Evolutionary conservation across 2,888 invertebrate genomes (phyloP).

Genomic region (Celastrina argiolus): DNA sequence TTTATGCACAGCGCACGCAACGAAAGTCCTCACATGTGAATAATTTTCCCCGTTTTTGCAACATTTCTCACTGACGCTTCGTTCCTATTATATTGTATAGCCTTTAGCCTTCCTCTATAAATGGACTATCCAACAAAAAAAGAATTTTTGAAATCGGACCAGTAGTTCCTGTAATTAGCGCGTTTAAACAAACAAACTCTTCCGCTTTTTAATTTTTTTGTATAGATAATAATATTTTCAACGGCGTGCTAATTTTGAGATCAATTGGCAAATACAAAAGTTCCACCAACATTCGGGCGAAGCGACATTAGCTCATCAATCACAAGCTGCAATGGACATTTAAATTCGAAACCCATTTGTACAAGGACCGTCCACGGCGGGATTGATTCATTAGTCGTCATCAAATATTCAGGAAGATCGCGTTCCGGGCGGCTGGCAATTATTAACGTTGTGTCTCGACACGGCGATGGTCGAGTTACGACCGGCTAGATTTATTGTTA

Average conservation of each 20-base stretch:
- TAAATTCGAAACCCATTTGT: conserved; percentile 22
- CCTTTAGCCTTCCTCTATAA: no score
- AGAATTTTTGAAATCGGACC: no score
- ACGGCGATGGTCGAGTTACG: conserved; percentile 46
- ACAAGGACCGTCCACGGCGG: conserved; percentile 34
- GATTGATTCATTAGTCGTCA: conserved; percentile 51
- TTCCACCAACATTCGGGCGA: neutral
- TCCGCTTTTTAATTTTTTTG: no score
- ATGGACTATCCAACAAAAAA: no score
- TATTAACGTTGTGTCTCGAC: conserved; percentile 49
- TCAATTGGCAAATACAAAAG: conserved; percentile 2
- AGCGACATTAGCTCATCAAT: conserved; percentile 10
- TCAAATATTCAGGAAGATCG: conserved; percentile 50
- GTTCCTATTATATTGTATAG: no score
- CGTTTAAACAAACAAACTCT: no score
- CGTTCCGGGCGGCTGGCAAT: conserved; percentile 49
- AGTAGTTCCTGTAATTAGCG: no score
- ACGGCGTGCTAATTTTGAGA: neutral
- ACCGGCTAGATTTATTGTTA: conserved; percentile 72
- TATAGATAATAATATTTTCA: neutral
- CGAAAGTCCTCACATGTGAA: no score
- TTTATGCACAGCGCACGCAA: no score
- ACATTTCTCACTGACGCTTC: no score
- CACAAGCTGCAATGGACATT: conserved; percentile 12
- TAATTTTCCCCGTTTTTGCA: no score